Percentiles rank a stretch among this genome's conserved stretches.
Evolutionary conservation across 2,888 invertebrate genomes (phyloP).

Genomic region (Crossocerus cetratus): DNA sequence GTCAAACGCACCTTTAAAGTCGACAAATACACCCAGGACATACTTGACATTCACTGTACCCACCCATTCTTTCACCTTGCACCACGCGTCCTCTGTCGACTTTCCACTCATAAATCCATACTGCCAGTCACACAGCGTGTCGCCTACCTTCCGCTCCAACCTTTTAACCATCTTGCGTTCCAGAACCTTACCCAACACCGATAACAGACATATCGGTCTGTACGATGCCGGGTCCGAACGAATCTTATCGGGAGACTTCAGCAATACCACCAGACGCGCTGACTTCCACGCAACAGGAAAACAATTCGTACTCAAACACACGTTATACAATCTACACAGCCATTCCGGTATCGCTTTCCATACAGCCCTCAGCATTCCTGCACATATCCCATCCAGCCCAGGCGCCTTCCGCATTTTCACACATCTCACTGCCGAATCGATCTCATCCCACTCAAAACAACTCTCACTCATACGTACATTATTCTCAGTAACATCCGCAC

Average conservation of each 20-base stretch:
- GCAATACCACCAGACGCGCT: background rate
- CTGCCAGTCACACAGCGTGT: background rate
- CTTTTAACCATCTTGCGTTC: too few relatives aligned
- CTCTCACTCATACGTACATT: background rate
- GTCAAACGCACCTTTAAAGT: constrained; percentile 7
- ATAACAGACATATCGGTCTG: constrained; percentile 21
- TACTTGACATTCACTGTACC: background rate
- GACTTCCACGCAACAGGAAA: constrained; percentile 13
- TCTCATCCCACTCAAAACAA: constrained; percentile 8
- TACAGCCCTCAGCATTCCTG: background rate
- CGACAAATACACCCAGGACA: constrained; percentile 17
- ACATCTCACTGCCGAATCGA: background rate
- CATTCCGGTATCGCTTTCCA: constrained; percentile 9
- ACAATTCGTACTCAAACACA: background rate
- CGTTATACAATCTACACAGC: constrained; percentile 11
- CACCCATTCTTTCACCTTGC: background rate
- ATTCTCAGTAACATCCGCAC: background rate
- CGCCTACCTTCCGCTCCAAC: too few relatives aligned
- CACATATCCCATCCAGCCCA: constrained; percentile 6
- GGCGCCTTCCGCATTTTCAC: background rate
- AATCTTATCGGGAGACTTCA: constrained; percentile 8
- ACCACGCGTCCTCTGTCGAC: background rate
- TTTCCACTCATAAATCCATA: constrained; percentile 17
- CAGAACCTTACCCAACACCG: too few relatives aligned
- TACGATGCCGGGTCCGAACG: constrained; percentile 1